These are phyloP conservation scores for Lophochroa leadbeateri DNA, from an alignment of 2,113 vertebrate genomes.

Conservation along the genomic window DNA sequence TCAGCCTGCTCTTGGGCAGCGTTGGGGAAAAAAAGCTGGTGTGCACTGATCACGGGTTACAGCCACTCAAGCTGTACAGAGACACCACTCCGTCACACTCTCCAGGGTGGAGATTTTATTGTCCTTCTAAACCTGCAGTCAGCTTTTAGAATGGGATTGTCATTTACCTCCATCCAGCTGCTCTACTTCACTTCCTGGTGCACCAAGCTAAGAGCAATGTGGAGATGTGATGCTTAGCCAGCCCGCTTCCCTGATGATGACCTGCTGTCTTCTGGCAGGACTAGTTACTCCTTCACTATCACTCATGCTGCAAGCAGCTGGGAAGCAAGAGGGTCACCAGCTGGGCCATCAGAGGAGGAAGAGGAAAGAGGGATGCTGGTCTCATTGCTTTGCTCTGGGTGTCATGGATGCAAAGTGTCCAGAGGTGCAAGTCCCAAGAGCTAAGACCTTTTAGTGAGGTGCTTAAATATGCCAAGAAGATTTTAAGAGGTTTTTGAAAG, in stretches of 20 bases:
- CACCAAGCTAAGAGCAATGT: background rate
- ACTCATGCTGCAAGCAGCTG: background rate
- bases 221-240: background rate
- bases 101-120: background rate
- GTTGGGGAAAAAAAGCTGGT: background rate
- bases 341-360: background rate
- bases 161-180: background rate
- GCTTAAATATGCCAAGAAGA: background rate
- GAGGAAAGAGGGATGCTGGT: background rate
- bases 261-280: background rate
- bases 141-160: background rate
- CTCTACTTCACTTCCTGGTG: background rate
- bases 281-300: background rate
- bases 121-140: background rate
- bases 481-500: background rate
- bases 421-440: background rate
- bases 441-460: background rate
- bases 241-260: background rate
- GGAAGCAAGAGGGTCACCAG: background rate
- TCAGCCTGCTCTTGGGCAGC: background rate
- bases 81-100: background rate
- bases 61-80: background rate
- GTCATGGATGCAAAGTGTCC: background rate
- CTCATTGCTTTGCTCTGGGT: background rate
- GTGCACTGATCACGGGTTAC: rapidly evolving